Percentiles rank a stretch among this genome's conserved stretches.
phyloP scores from a whole-genome alignment of 2,888 invertebrate species.

The Conomelus anceps region DNA sequence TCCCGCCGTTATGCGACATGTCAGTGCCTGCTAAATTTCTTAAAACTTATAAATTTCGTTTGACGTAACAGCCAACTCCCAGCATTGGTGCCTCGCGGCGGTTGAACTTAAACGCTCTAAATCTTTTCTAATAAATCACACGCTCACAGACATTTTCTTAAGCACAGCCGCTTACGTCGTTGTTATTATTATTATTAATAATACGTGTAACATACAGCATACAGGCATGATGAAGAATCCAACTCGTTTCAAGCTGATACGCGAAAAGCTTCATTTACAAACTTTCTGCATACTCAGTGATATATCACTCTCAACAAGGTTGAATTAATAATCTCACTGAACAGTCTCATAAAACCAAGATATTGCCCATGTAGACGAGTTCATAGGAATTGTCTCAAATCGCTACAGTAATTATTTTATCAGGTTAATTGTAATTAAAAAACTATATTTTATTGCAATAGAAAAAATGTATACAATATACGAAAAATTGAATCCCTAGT shows the following conservation, averaged over 20 bases:
- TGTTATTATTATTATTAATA: background rate
- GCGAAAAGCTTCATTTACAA: background rate
- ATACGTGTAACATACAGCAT: too few relatives aligned
- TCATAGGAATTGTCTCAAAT: background rate
- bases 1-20: background rate
- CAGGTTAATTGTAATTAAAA: background rate
- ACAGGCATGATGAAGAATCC: background rate
- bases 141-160: background rate
- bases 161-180: background rate
- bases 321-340: background rate
- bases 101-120: background rate
- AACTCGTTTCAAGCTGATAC: background rate
- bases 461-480: too few relatives aligned
- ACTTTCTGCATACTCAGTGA: background rate
- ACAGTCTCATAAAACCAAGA: background rate
- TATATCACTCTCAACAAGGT: background rate
- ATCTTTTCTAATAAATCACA: background rate
- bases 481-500: too few relatives aligned
- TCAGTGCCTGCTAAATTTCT: background rate
- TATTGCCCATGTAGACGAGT: background rate
- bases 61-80: background rate
- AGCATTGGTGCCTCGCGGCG: background rate
- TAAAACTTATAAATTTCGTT: constrained; percentile 12
- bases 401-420: background rate
- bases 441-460: too few relatives aligned